These are phyloP conservation scores for Saguinus imperator DNA, from an alignment of 2,113 vertebrate species.

Conservation along the genomic window DNA sequence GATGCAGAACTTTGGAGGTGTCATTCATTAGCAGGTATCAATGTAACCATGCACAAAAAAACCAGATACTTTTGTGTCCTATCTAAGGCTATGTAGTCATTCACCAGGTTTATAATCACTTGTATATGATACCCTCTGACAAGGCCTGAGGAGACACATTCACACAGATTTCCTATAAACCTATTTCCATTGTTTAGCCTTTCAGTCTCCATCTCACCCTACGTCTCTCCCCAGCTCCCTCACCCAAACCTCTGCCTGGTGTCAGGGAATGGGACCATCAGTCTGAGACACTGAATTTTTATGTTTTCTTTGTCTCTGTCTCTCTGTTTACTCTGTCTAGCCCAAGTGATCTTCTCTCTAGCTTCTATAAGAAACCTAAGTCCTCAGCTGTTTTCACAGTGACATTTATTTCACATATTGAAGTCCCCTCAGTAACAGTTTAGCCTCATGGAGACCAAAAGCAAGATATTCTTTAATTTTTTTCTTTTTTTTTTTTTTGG, in stretches of 20 bases:
- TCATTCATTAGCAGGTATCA: not conserved
- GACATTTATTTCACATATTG: not conserved
- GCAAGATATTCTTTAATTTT: not conserved
- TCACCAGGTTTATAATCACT: not conserved
- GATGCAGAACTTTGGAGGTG: too few relatives aligned
- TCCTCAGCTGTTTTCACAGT: not conserved
- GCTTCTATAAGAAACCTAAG: fast-evolving
- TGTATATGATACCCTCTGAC: not conserved
- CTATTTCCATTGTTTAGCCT: not conserved
- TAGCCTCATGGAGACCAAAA: not conserved
- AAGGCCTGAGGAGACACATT: not conserved
- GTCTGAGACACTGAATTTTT: not conserved
- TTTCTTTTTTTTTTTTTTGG: too few relatives aligned
- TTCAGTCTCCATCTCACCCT: not conserved
- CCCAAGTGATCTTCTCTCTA: not conserved
- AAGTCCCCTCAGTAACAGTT: not conserved
- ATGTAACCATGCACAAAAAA: too few relatives aligned
- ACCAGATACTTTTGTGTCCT: not conserved
- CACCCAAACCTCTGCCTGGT: not conserved
- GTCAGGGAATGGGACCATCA: not conserved
- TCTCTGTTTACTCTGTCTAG: not conserved
- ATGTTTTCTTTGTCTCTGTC: not conserved
- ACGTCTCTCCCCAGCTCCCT: fast-evolving
- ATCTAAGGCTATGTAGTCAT: not conserved
- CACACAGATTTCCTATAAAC: not conserved